These are phyloP conservation scores for human (Homo sapiens) DNA, from an alignment of 2,113 vertebrate genomes.

Conservation along the genomic window DNA sequence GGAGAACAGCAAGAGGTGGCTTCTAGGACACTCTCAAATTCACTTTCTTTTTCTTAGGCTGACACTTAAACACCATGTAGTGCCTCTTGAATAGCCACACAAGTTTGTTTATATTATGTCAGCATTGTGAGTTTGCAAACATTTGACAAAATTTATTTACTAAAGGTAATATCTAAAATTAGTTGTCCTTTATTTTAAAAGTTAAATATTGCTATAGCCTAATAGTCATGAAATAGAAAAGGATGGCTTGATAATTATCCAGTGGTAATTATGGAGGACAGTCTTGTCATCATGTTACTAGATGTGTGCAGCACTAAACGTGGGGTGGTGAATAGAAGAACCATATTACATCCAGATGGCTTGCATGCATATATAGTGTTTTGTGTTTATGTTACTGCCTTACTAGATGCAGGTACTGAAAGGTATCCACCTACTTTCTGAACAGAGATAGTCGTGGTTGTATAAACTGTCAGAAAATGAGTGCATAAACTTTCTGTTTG, in stretches of 20 bases:
- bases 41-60: background rate
- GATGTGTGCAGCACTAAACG: background rate
- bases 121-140: background rate
- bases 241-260: constrained; percentile 47
- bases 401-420: background rate
- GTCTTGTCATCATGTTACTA: background rate
- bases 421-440: background rate
- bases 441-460: background rate
- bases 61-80: background rate
- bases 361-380: background rate
- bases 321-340: background rate
- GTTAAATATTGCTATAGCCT: constrained; percentile 42
- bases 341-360: background rate
- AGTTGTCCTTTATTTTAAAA: background rate
- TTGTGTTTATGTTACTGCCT: background rate
- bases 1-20: background rate
- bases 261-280: background rate
- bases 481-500: background rate
- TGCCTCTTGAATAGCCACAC: background rate
- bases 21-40: background rate
- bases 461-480: background rate
- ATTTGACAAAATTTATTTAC: background rate
- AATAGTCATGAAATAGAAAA: constrained; percentile 39
- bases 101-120: background rate
- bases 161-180: background rate